A percentile compares a stretch with the other conserved stretches of the same genome.
Conservation (phyloP, 2,888 invertebrate genomes). For the Chelonus formosanus region DNA sequence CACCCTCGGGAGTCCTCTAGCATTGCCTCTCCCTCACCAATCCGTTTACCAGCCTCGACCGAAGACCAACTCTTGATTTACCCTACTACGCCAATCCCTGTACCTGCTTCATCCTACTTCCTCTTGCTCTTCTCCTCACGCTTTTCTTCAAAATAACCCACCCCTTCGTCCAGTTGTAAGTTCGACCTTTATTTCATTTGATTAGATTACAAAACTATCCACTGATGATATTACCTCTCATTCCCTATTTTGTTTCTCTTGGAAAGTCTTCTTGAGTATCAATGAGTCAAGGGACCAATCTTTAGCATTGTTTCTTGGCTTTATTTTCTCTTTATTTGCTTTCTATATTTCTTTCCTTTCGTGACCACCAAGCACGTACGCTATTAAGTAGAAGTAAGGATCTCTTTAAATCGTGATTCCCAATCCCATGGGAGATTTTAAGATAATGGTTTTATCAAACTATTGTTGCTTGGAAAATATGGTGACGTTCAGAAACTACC, state of each 20-base stretch:
- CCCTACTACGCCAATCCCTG: constrained; percentile 38
- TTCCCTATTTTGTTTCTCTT: constrained; percentile 26
- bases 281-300: constrained; percentile 1
- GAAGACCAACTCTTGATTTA: constrained; percentile 37
- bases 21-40: constrained; percentile 36
- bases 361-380: constrained; percentile 18
- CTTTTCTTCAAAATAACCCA: constrained; percentile 1
- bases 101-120: constrained; percentile 38
- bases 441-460: too few relatives aligned
- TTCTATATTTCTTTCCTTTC: constrained; percentile 29
- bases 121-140: constrained; percentile 27
- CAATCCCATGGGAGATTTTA: too few relatives aligned
- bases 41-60: constrained; percentile 38
- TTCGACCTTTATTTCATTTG: neutral
- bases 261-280: constrained; percentile 34
- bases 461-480: too few relatives aligned
- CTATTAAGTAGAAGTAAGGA: too few relatives aligned
- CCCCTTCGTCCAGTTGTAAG: too few relatives aligned
- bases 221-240: constrained; percentile 1
- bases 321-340: constrained; percentile 41
- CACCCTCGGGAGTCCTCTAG: constrained; percentile 15
- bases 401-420: too few relatives aligned
- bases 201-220: too few relatives aligned
- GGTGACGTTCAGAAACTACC: too few relatives aligned
- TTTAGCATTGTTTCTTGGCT: constrained; percentile 11